Conservation (phyloP, 1,140 invertebrate species). For the Drosophila orosa region DNA sequence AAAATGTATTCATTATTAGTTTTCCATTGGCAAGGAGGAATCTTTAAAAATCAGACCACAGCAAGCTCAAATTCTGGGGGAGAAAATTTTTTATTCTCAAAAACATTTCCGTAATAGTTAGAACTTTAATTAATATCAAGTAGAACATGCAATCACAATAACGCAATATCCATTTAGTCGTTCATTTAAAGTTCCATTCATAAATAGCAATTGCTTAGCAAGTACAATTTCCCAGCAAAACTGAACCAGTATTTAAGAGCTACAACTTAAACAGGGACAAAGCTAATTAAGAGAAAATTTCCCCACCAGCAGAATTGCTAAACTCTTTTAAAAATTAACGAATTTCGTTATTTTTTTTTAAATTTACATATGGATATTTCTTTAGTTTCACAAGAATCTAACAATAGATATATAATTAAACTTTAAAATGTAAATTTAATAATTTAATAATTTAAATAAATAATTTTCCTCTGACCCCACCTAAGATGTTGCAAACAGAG, state of each 20-base stretch:
- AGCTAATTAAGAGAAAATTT: neutral
- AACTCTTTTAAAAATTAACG: too few relatives aligned
- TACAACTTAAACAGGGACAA: neutral
- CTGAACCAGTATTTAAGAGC: conserved; percentile 62
- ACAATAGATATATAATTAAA: too few relatives aligned
- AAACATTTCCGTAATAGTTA: neutral
- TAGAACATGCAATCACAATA: conserved; percentile 11
- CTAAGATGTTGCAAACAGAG: too few relatives aligned
- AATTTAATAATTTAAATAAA: too few relatives aligned
- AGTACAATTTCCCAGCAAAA: conserved; percentile 21
- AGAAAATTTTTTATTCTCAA: neutral
- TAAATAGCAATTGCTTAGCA: conserved; percentile 14
- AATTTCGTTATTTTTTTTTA: too few relatives aligned
- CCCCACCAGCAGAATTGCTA: neutral
- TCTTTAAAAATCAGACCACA: neutral
- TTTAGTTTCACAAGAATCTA: too few relatives aligned
- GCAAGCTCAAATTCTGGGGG: too few relatives aligned
- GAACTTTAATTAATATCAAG: conserved; percentile 14
- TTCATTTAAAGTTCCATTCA: conserved; percentile 30
- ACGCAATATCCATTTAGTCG: conserved; percentile 18
- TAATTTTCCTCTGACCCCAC: too few relatives aligned
- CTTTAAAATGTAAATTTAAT: too few relatives aligned
- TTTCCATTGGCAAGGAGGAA: neutral
- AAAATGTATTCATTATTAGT: neutral
- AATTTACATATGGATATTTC: too few relatives aligned